Evolutionary conservation across 2,113 vertebrate species (phyloP).

Genomic region (Mobula hypostoma): DNA sequence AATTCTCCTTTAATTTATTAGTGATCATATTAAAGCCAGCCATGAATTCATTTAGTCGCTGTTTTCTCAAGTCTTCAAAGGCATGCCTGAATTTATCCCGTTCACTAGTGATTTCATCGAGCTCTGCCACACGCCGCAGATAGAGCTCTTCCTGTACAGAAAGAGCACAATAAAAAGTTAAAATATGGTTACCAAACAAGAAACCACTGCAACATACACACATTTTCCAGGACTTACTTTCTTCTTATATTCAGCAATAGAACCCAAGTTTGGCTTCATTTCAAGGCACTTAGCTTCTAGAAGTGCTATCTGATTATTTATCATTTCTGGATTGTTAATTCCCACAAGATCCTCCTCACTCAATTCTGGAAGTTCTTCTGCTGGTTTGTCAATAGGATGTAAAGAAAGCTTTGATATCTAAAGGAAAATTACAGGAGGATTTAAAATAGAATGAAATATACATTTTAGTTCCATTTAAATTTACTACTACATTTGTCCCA

Average conservation of each 20-base stretch:
- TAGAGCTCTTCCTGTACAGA: constrained; percentile 81
- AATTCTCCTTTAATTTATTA: constrained; percentile 95
- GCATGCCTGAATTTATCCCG: constrained; percentile 77
- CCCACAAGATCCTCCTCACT: constrained; percentile 62
- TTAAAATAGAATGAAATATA: background rate
- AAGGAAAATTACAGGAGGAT: background rate
- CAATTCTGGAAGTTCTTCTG: constrained; percentile 62
- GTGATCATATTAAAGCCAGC: constrained; percentile 90
- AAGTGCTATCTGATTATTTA: constrained; percentile 76
- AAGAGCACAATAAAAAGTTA: background rate
- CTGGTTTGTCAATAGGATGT: constrained; percentile 61
- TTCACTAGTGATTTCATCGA: constrained; percentile 79
- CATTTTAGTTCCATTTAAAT: background rate
- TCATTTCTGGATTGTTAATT: constrained; percentile 61
- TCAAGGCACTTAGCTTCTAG: constrained; percentile 74
- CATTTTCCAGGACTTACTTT: constrained; percentile 61
- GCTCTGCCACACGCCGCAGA: constrained; percentile 78
- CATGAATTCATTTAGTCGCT: constrained; percentile 94
- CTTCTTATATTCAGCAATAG: constrained; percentile 79
- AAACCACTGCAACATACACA: fast-evolving
- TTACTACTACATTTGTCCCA: background rate
- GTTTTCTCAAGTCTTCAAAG: constrained; percentile 81
- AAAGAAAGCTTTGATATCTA: constrained; percentile 75
- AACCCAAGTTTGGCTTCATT: constrained; percentile 82
- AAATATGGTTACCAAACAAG: background rate